Conservation (phyloP, 1,140 invertebrate genomes). For the Littorina saxatilis region DNA sequence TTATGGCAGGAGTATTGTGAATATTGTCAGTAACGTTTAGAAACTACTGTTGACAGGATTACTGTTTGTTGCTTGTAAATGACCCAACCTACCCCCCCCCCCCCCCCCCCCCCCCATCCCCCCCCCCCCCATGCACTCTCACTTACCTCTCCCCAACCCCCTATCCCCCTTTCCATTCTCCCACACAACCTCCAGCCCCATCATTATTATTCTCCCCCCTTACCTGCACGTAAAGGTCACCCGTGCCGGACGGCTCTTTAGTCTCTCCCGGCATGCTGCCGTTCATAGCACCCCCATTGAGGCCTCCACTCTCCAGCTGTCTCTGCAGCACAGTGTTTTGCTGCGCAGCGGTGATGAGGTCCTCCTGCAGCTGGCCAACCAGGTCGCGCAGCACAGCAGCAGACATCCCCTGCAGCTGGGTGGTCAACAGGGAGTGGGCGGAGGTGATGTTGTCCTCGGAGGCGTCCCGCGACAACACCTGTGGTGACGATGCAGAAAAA, state of each 20-base stretch:
- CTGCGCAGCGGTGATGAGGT: constrained; percentile 45
- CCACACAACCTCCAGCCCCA: background rate
- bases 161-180: background rate
- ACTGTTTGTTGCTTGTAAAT: no score
- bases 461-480: background rate
- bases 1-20: no score
- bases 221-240: constrained; percentile 15
- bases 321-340: constrained; percentile 37
- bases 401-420: constrained; percentile 22
- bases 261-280: background rate
- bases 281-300: background rate
- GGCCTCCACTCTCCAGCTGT: constrained; percentile 27
- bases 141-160: background rate
- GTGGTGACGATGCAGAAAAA: no score
- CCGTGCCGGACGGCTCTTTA: background rate
- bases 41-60: no score
- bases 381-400: constrained; percentile 29
- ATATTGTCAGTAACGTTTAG: no score
- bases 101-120: no score
- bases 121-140: background rate
- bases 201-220: background rate
- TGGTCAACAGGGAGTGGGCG: background rate
- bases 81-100: no score
- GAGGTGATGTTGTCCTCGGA: background rate
- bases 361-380: constrained; percentile 53